These are phyloP conservation scores for Propithecus coquereli DNA, from an alignment of 2,113 vertebrate genomes.

Conservation along the genomic window DNA sequence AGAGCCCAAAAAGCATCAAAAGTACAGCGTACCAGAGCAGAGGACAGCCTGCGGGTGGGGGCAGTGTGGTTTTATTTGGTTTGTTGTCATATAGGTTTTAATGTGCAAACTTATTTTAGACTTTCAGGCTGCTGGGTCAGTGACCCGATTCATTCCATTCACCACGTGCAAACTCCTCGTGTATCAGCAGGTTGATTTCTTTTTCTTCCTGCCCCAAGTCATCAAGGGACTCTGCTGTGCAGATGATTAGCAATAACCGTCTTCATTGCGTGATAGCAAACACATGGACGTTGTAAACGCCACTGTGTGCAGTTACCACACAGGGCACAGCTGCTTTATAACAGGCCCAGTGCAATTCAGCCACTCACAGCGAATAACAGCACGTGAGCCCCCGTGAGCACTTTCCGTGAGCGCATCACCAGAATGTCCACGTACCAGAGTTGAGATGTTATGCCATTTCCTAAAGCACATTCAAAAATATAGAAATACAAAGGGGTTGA, in stretches of 20 bases:
- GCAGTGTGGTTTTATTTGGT: accelerated
- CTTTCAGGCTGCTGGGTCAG: accelerated
- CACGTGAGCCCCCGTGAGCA: neutral
- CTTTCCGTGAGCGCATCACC: neutral
- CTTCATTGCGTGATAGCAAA: neutral
- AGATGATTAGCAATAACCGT: neutral
- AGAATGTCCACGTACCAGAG: neutral
- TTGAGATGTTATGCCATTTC: neutral
- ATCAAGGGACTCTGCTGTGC: neutral
- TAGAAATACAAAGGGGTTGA: neutral
- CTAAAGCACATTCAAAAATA: neutral
- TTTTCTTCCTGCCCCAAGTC: too few relatives aligned
- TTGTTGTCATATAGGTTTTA: neutral
- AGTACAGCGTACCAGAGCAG: accelerated
- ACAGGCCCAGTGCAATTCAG: neutral
- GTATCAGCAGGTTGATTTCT: accelerated
- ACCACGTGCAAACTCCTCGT: accelerated
- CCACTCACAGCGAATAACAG: neutral
- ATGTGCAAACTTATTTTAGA: neutral
- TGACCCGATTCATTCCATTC: accelerated
- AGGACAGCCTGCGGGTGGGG: accelerated
- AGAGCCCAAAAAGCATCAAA: too few relatives aligned
- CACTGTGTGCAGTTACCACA: neutral
- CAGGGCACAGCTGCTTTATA: neutral
- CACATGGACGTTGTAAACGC: neutral